These are phyloP conservation scores for Seriola aureovittata DNA, from an alignment of 2,113 vertebrate genomes.

Conservation along the genomic window DNA sequence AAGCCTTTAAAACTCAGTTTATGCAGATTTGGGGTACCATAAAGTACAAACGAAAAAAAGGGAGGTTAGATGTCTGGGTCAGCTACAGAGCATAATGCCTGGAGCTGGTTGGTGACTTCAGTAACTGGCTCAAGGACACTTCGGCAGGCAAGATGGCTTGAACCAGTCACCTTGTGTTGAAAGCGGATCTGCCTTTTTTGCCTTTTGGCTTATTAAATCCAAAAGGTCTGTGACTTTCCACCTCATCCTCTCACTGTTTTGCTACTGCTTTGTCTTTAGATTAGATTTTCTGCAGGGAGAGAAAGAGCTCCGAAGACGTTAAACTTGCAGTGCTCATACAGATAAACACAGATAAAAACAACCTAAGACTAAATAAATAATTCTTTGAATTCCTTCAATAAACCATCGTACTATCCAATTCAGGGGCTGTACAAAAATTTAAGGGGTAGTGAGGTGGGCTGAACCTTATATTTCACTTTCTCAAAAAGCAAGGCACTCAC, in stretches of 20 bases:
- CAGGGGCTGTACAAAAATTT: neutral
- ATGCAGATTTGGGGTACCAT: constrained; percentile 51
- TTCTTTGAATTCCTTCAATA: constrained; percentile 4
- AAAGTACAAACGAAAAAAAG: neutral
- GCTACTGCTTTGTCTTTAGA: neutral
- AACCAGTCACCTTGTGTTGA: constrained; percentile 1
- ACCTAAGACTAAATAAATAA: neutral
- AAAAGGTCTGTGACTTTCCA: neutral
- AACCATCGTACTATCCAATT: neutral
- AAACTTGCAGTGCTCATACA: neutral
- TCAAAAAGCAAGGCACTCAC: neutral
- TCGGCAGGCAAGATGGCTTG: neutral
- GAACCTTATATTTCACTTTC: neutral
- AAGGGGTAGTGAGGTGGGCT: neutral
- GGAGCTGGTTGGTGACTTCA: neutral
- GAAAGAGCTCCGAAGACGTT: constrained; percentile 12
- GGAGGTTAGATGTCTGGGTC: constrained; percentile 19
- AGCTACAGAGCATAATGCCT: neutral
- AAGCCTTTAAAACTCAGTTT: constrained; percentile 34
- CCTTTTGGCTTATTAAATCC: neutral
- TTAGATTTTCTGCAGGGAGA: neutral
- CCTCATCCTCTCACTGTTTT: neutral
- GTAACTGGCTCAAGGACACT: constrained; percentile 3
- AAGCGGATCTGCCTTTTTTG: neutral
- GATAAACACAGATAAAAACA: neutral